These are phyloP conservation scores for Mugil cephalus DNA, from an alignment of 2,113 vertebrate species.

Conservation along the genomic window DNA sequence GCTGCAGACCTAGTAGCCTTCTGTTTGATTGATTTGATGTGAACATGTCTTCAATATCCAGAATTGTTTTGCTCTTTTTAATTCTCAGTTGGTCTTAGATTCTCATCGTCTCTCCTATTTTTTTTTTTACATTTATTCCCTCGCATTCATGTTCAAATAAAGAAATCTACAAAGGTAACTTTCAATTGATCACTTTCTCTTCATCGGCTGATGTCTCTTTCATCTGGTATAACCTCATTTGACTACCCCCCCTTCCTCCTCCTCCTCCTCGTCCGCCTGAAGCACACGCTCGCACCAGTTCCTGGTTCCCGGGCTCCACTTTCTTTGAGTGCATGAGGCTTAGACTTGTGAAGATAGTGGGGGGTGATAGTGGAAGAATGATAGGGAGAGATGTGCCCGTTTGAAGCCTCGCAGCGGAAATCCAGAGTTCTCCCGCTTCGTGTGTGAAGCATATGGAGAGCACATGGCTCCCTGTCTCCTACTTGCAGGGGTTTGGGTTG, in stretches of 20 bases:
- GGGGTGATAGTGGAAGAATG: constrained; percentile 53
- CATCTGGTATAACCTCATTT: constrained; percentile 20
- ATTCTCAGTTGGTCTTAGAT: too few relatives aligned
- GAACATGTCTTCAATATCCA: too few relatives aligned
- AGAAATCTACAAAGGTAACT: background rate
- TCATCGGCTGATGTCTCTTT: background rate
- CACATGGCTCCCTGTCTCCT: constrained; percentile 62
- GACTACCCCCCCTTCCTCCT: constrained; percentile 15
- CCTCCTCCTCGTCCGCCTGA: too few relatives aligned
- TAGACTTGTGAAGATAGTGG: constrained; percentile 28
- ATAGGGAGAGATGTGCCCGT: constrained; percentile 42
- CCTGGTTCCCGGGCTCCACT: background rate
- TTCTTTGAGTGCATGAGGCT: constrained; percentile 41
- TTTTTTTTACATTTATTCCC: too few relatives aligned
- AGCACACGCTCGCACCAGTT: constrained; percentile 27
- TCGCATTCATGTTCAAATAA: background rate
- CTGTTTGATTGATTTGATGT: too few relatives aligned
- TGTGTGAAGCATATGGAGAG: constrained; percentile 63
- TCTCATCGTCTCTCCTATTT: too few relatives aligned
- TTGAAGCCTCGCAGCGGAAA: constrained; percentile 67
- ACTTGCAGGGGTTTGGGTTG: constrained; percentile 22
- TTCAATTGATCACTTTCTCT: constrained; percentile 13
- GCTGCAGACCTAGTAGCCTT: too few relatives aligned
- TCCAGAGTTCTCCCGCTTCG: constrained; percentile 41
- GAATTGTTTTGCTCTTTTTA: too few relatives aligned